A percentile compares a stretch with the other conserved stretches of the same genome.
Evolutionary conservation across 2,888 invertebrate genomes (phyloP).

Genomic region (Drosophila mimetica): DNA sequence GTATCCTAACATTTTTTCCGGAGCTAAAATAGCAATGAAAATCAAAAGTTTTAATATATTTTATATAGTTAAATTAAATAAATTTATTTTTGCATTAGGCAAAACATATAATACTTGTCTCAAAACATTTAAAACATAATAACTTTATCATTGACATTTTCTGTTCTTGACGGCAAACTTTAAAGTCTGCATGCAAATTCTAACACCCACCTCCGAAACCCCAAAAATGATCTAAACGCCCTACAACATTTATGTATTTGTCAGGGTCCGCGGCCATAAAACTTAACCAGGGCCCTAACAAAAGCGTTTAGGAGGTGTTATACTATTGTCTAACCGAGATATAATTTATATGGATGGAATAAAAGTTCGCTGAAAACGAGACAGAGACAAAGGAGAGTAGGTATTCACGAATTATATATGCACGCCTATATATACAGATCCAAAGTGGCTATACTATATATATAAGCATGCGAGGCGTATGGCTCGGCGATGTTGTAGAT

Average conservation of each 20-base stretch:
- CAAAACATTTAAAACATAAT: too few relatives aligned
- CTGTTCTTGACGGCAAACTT: too few relatives aligned
- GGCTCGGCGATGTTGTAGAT: constrained; percentile 71
- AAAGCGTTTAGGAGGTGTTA: constrained; percentile 75
- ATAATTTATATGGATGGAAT: constrained; percentile 64
- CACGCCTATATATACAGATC: constrained; percentile 21
- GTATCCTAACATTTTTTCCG: too few relatives aligned
- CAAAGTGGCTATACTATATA: constrained; percentile 26
- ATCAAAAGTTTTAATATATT: too few relatives aligned
- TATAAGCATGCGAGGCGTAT: constrained; percentile 26
- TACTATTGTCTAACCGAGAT: constrained; percentile 55
- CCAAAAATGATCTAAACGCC: constrained; percentile 1
- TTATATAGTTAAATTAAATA: too few relatives aligned
- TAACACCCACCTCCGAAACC: constrained; percentile 37
- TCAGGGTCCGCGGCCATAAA: constrained; percentile 33
- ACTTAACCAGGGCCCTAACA: constrained; percentile 42
- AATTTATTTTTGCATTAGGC: too few relatives aligned
- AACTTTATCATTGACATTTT: too few relatives aligned
- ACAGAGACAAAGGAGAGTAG: constrained; percentile 64
- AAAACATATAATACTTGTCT: too few relatives aligned
- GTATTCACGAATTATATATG: constrained; percentile 64
- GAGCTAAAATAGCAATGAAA: too few relatives aligned
- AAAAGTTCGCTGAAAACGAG: constrained; percentile 53
- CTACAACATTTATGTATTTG: constrained; percentile 40
- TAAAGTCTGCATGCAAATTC: too few relatives aligned